Percentiles rank a stretch among this genome's conserved stretches.
Conservation (phyloP, 2,113 vertebrate species). For the Bubalus kerabau region DNA sequence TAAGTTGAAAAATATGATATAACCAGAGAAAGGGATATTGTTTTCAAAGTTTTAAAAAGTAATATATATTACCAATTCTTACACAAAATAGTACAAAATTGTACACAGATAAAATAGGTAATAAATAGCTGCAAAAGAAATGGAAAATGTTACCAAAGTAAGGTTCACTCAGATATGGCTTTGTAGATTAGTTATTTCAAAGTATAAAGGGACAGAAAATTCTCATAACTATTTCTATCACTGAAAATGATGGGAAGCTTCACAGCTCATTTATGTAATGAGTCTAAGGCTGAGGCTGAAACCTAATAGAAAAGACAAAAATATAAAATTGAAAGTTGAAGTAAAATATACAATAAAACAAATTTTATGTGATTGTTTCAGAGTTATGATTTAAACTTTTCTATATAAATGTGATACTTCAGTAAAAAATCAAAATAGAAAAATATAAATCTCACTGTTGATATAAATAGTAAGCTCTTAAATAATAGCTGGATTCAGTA, state of each 20-base stretch:
- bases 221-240: background rate
- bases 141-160: background rate
- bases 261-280: background rate
- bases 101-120: background rate
- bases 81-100: background rate
- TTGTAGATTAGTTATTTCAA: constrained; percentile 1
- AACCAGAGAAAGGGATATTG: background rate
- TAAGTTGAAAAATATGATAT: background rate
- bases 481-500: background rate
- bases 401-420: background rate
- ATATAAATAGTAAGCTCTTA: constrained; percentile 3
- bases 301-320: background rate
- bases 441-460: background rate
- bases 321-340: background rate
- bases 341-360: background rate
- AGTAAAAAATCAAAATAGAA: background rate
- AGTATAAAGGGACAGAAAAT: background rate
- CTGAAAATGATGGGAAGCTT: background rate
- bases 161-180: background rate
- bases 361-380: background rate
- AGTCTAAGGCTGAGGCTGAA: background rate
- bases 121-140: background rate
- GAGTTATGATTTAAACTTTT: background rate
- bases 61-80: background rate
- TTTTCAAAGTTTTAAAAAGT: background rate